These are phyloP conservation scores for Sphaerophoria taeniata DNA, from an alignment of 2,888 invertebrate species.

Conservation along the genomic window DNA sequence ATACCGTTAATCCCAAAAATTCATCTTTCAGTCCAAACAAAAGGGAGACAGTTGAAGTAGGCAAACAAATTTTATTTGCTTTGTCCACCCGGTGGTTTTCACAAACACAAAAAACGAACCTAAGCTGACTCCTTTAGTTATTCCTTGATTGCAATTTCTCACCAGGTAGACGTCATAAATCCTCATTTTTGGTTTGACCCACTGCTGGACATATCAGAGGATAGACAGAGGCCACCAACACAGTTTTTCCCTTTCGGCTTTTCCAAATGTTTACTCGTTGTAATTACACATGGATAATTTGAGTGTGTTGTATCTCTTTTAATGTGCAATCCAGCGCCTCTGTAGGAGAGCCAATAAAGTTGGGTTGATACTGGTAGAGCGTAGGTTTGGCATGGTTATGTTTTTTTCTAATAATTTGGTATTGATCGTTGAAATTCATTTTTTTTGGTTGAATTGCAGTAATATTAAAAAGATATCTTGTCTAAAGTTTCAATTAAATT, in stretches of 20 bases:
- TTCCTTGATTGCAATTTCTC: conserved; percentile 60
- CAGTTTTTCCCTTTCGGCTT: neutral
- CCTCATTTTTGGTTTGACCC: conserved; percentile 44
- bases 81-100: conserved; percentile 48
- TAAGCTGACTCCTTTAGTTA: conserved; percentile 34
- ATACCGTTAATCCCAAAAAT: conserved; percentile 54
- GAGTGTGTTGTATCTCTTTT: conserved; percentile 27
- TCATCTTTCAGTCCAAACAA: conserved; percentile 58
- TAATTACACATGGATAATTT: conserved; percentile 63
- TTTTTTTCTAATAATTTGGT: conserved; percentile 10
- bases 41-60: conserved; percentile 29
- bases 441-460: conserved; percentile 58
- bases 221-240: conserved; percentile 26
- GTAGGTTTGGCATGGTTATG: conserved; percentile 7
- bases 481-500: conserved; percentile 28
- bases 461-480: conserved; percentile 15
- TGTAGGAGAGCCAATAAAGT: conserved; percentile 30
- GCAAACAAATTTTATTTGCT: neutral
- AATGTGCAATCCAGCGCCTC: conserved; percentile 5
- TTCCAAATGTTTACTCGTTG: conserved; percentile 57
- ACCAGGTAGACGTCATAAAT: conserved; percentile 59
- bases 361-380: conserved; percentile 19
- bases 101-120: conserved; percentile 13
- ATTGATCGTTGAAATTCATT: conserved; percentile 19
- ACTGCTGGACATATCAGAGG: conserved; percentile 24